phyloP scores from a whole-genome alignment of 2,797 vertebrate genomes.

The Vespertilio murinus region DNA sequence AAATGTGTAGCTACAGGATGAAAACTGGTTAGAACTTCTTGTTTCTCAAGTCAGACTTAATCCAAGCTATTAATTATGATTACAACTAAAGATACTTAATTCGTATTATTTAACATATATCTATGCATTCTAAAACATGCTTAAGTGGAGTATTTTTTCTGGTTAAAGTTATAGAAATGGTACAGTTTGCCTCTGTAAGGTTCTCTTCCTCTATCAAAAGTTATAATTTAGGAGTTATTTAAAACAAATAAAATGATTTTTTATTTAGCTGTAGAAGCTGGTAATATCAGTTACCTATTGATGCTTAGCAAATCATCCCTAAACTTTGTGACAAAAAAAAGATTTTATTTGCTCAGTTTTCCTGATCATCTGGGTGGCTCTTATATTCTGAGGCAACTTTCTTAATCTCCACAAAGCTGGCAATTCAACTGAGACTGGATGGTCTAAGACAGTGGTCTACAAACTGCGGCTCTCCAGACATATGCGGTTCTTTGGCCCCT shows the following conservation, averaged over 20 bases:
- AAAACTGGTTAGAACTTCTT: slow-evolving; percentile 52
- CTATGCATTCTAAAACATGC: background rate
- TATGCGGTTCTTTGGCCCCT: too few relatives aligned
- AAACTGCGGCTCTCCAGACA: too few relatives aligned
- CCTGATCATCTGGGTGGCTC: background rate
- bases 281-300: background rate
- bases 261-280: background rate
- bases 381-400: background rate
- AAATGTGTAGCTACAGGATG: slow-evolving; percentile 24
- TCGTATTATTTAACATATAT: background rate
- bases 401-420: background rate
- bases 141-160: background rate
- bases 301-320: background rate
- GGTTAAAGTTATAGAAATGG: background rate
- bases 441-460: background rate
- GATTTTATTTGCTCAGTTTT: background rate
- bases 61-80: slow-evolving; percentile 38
- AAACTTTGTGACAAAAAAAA: slow-evolving; percentile 13
- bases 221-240: slow-evolving; percentile 20
- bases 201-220: background rate
- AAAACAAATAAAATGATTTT: slow-evolving; percentile 33
- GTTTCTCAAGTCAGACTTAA: slow-evolving; percentile 49
- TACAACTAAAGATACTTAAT: slow-evolving; percentile 27
- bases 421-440: background rate
- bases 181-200: background rate